A percentile compares a stretch with the other conserved stretches of the same genome.
phyloP scores from a whole-genome alignment of 2,888 invertebrate genomes.

The Meta bourneti region DNA sequence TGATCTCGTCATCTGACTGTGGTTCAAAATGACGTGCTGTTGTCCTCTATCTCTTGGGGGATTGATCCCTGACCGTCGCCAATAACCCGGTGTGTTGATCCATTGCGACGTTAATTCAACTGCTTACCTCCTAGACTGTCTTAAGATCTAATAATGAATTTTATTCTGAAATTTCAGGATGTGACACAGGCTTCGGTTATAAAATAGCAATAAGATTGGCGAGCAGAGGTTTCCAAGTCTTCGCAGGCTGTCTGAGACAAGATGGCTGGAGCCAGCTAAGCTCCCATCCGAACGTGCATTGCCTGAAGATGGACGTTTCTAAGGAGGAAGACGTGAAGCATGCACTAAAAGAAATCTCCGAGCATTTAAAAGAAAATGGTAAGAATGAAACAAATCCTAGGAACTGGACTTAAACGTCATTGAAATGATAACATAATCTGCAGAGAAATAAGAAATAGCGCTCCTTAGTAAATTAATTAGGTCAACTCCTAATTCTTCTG shows the following conservation, averaged over 20 bases:
- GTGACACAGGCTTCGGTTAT: slow-evolving; percentile 80
- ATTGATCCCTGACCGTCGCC: too few relatives aligned
- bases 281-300: not conserved
- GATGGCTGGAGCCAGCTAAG: slow-evolving; percentile 70
- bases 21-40: too few relatives aligned
- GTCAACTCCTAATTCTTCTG: too few relatives aligned
- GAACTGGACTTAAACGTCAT: not conserved
- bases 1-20: too few relatives aligned
- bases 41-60: too few relatives aligned
- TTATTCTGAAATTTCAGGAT: slow-evolving; percentile 74
- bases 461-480: too few relatives aligned
- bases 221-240: slow-evolving; percentile 79
- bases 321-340: slow-evolving; percentile 23
- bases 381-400: not conserved
- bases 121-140: too few relatives aligned
- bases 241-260: slow-evolving; percentile 80
- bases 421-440: not conserved
- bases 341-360: slow-evolving; percentile 10
- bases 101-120: too few relatives aligned
- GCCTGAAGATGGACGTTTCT: slow-evolving; percentile 49
- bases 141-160: too few relatives aligned
- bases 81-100: too few relatives aligned
- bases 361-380: slow-evolving; percentile 40
- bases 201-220: slow-evolving; percentile 79
- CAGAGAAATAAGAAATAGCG: too few relatives aligned